Evolutionary conservation across 2,113 vertebrate genomes (phyloP).

Genomic region (Carlito syrichta): DNA sequence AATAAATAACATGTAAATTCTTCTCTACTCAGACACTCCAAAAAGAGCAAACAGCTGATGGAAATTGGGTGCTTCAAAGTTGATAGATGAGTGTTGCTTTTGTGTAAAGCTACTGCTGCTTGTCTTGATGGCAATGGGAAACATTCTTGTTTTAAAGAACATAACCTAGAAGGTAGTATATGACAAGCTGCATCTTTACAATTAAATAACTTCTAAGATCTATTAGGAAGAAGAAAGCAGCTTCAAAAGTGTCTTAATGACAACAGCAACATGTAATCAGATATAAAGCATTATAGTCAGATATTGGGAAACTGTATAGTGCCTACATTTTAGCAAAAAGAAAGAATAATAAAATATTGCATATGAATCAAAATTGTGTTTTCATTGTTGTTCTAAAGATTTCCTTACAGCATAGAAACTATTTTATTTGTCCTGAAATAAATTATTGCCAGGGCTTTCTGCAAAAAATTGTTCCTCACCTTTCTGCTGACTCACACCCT

Average conservation of each 20-base stretch:
- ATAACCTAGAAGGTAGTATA: neutral
- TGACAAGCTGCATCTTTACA: neutral
- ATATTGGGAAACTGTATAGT: neutral
- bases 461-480: neutral
- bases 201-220: constrained; percentile 6
- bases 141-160: constrained; percentile 24
- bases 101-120: constrained; percentile 25
- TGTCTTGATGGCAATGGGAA: neutral
- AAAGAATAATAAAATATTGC: neutral
- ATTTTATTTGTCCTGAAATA: neutral
- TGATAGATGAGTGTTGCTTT: constrained; percentile 22
- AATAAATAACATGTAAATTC: constrained; percentile 47
- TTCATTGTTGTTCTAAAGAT: neutral
- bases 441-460: neutral
- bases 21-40: neutral
- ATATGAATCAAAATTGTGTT: neutral
- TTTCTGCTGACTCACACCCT: neutral
- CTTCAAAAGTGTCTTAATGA: neutral
- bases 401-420: neutral
- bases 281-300: neutral
- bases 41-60: constrained; percentile 6
- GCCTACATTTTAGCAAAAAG: neutral
- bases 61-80: constrained; percentile 26
- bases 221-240: constrained; percentile 1
- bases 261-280: neutral